A percentile compares a stretch with the other conserved stretches of the same genome.
These are phyloP conservation scores for Dermatemys mawii DNA, from an alignment of 2,113 vertebrate species.

Conservation along the genomic window DNA sequence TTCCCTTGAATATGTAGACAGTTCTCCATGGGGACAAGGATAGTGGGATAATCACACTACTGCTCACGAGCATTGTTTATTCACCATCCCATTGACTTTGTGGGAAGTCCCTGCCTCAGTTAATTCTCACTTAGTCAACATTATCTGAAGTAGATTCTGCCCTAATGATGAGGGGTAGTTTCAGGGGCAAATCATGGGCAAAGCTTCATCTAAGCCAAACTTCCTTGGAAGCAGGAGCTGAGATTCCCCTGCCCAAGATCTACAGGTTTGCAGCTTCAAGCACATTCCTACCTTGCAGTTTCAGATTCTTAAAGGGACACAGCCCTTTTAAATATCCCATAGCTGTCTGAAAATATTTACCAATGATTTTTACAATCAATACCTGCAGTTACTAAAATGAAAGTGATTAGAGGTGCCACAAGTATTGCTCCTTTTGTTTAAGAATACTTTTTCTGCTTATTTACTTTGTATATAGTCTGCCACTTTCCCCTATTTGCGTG, in stretches of 20 bases:
- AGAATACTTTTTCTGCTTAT: background rate
- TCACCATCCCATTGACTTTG: background rate
- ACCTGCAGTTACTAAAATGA: background rate
- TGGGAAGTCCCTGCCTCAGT: background rate
- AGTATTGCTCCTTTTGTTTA: too few relatives aligned
- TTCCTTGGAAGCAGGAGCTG: background rate
- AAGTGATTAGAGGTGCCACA: background rate
- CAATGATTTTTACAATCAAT: background rate
- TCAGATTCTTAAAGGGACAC: accelerated
- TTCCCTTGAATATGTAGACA: background rate
- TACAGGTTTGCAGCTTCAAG: background rate
- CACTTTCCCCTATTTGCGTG: background rate
- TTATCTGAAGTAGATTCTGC: background rate
- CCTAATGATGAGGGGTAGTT: background rate
- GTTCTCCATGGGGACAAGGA: background rate
- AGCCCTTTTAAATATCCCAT: background rate
- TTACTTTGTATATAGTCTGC: background rate
- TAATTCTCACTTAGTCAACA: background rate
- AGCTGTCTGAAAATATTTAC: background rate
- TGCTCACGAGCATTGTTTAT: background rate
- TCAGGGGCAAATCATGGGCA: background rate
- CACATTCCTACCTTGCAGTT: background rate
- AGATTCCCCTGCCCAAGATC: background rate
- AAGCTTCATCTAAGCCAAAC: background rate
- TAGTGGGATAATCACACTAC: background rate